These are phyloP conservation scores for Melanerpes aurifrons DNA, from an alignment of 2,113 vertebrate species.

Conservation along the genomic window DNA sequence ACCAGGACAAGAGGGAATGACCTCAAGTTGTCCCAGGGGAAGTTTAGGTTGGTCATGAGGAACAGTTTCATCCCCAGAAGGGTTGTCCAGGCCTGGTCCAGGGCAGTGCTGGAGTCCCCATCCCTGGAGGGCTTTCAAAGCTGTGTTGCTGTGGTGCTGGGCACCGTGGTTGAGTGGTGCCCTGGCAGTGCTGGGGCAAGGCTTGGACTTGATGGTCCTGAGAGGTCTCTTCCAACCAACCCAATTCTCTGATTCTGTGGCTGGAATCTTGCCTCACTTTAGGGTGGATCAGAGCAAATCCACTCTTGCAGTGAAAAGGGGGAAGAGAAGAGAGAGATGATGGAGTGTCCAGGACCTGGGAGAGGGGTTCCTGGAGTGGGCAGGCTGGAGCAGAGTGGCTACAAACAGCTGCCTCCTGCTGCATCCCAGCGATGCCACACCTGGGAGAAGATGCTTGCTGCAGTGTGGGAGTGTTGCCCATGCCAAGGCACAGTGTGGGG, in stretches of 20 bases:
- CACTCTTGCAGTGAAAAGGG: background rate
- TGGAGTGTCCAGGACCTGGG: background rate
- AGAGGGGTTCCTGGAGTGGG: background rate
- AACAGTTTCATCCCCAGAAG: background rate
- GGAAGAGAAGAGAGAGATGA: fast-evolving
- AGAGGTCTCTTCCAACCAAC: background rate
- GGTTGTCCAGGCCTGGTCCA: background rate
- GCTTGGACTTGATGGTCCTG: background rate
- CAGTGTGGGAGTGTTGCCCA: background rate
- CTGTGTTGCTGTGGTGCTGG: background rate
- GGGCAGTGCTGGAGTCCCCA: background rate
- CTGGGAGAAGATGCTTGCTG: background rate
- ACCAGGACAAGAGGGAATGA: too few relatives aligned
- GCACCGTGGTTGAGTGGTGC: background rate
- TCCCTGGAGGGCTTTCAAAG: background rate
- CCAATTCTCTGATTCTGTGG: background rate
- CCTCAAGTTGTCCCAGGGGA: too few relatives aligned
- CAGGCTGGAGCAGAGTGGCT: too few relatives aligned
- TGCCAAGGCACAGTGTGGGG: background rate
- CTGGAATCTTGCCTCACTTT: background rate
- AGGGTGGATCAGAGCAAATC: background rate
- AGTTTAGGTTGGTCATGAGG: background rate
- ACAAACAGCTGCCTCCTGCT: too few relatives aligned
- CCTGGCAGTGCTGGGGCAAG: background rate
- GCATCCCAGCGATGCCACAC: too few relatives aligned